Evolutionary conservation across 2,888 invertebrate genomes (phyloP).

Genomic region (Brachylomia viminalis): DNA sequence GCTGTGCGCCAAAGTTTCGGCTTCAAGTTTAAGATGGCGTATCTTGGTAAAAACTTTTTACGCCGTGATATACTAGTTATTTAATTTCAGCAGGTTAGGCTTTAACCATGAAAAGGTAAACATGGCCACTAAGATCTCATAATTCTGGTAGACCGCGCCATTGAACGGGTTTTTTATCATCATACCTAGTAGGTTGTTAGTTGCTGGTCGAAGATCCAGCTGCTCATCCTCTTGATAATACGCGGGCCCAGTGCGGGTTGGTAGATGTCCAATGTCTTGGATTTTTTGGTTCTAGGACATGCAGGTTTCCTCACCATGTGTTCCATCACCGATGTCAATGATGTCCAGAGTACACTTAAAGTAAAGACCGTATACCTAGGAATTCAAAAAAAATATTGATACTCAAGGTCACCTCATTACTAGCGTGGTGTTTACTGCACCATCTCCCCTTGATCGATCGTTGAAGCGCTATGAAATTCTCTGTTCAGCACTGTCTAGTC

Average conservation of each 20-base stretch:
- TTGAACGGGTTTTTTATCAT: background rate
- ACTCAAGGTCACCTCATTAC: background rate
- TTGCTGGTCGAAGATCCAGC: background rate
- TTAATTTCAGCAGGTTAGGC: background rate
- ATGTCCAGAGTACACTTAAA: background rate
- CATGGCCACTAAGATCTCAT: background rate
- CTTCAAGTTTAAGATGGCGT: constrained; percentile 11
- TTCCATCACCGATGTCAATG: background rate
- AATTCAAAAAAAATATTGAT: background rate
- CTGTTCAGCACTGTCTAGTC: constrained; percentile 8
- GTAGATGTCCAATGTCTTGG: too few relatives aligned
- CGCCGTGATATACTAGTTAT: background rate
- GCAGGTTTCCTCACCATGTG: too few relatives aligned
- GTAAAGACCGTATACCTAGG: background rate
- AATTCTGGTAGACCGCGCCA: background rate
- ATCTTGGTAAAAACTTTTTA: background rate
- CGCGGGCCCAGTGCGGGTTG: too few relatives aligned
- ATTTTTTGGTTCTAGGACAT: too few relatives aligned
- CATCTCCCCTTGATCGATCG: constrained; percentile 1
- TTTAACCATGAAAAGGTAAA: background rate
- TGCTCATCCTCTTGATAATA: background rate
- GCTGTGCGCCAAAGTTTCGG: background rate
- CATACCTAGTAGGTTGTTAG: background rate
- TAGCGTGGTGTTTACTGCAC: background rate
- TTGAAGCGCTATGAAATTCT: constrained; percentile 9